Base-by-base conservation (phyloP, 2,797 vertebrate species). In the Microhierax caerulescens region DNA sequence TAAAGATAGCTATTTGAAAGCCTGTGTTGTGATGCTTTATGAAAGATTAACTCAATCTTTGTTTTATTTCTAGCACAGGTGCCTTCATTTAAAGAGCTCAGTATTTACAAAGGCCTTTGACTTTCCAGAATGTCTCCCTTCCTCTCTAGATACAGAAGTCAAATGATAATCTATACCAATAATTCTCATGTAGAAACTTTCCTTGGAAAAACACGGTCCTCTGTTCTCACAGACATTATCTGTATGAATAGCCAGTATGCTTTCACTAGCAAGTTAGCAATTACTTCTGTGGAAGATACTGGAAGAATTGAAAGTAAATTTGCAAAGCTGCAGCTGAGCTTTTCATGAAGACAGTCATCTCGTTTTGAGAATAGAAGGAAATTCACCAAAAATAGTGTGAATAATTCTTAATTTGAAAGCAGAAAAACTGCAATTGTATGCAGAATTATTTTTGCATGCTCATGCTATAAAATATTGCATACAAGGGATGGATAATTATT, bases 1-100 rank as follows among this genome's bases (percentile, higher is more conserved):
- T 97, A 97, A 97, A 98, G 93, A 92, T 76, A 98, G 96, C 94
- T 91, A 32, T 96, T 63, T 96, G 96, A 97, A 97, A 94, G 88
- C 94, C 84, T 48, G 60, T 95, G 94, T 94, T 94, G 88, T 97
- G 95, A 63, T 97, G 92, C 47, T 98, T 97, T 96, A 34, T 97
- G 68, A 98, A 96, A 98, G 96, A 98, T 97, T 78, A 51, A n/a
- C 63, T 85, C 70, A 17, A 86, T 79, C 85, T 90, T 68, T 13
- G 0, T 79, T 88, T 91, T 74, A 24, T 85, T 95, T 63, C 88
- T 69, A 43, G 90, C 59, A 5, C 88, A 79, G 85, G 79, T 89
- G 67, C 41, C 78, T 75, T 36, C 4, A 0, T 70, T 70, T 83
- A n/a, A 77, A 88, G 73, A 81, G 50, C 54, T 86, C 53, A 19